Evolutionary conservation across 2,113 vertebrate genomes (phyloP).

Genomic region (Malurus alboscapulatus): DNA sequence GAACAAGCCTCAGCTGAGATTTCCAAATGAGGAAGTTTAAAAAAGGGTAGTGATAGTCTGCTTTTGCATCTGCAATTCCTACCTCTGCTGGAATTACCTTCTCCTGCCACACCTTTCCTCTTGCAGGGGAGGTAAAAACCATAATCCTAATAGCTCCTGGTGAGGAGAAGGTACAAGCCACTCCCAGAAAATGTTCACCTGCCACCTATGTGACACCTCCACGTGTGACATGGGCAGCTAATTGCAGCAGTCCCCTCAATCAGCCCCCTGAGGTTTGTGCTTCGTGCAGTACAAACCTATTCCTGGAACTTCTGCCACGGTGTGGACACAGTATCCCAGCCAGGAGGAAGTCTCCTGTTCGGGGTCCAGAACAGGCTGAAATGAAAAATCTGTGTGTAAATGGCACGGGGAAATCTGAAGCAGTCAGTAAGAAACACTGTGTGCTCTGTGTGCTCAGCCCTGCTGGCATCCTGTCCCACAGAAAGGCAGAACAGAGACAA

Average conservation of each 20-base stretch:
- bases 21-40: background rate
- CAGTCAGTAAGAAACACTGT: background rate
- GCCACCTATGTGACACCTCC: background rate
- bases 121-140: background rate
- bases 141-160: background rate
- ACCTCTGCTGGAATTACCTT: background rate
- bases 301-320: background rate
- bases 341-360: background rate
- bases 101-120: background rate
- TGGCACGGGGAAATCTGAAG: fast-evolving
- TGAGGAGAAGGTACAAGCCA: background rate
- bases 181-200: background rate
- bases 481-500: background rate
- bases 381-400: background rate
- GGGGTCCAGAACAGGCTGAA: background rate
- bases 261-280: fast-evolving
- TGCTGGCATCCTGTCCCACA: background rate
- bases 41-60: background rate
- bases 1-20: background rate
- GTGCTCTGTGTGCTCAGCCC: background rate
- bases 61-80: background rate
- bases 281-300: background rate
- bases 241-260: fast-evolving
- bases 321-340: background rate
- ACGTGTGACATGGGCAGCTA: background rate